Conservation (phyloP, 2,113 vertebrate species). For the Atlantisia rogersi region DNA sequence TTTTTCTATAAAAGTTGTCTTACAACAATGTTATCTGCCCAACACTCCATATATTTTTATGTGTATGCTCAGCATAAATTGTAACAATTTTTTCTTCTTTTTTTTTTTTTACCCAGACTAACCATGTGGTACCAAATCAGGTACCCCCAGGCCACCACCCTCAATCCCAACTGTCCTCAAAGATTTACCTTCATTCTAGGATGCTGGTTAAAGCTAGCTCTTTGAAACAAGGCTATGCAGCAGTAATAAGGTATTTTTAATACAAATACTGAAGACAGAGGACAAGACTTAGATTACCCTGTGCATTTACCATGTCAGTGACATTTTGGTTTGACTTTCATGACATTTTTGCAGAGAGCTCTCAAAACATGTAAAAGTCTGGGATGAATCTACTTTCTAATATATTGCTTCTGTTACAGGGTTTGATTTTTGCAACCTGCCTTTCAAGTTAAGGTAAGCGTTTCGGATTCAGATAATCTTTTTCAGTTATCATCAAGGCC, state of each 20-base stretch:
- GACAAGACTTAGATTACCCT: not conserved
- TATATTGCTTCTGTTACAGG: not conserved
- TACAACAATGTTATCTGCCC: not conserved
- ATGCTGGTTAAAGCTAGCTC: not conserved
- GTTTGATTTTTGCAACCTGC: not conserved
- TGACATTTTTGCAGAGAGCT: not conserved
- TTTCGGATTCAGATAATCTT: not conserved
- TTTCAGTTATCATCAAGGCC: not conserved
- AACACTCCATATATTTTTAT: not conserved
- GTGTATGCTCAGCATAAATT: fast-evolving
- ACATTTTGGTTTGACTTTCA: not conserved
- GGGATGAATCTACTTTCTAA: not conserved
- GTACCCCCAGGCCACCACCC: not conserved
- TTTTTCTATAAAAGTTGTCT: not conserved
- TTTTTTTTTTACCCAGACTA: not conserved
- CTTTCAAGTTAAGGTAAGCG: not conserved
- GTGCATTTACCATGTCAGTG: not conserved
- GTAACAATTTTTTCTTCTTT: not conserved
- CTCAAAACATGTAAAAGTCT: not conserved
- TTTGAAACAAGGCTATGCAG: not conserved
- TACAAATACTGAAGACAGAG: not conserved
- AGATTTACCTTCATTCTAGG: not conserved
- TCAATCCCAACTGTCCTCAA: not conserved
- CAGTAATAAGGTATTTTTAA: not conserved
- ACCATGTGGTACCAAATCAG: not conserved